A percentile compares a stretch with the other conserved stretches of the same genome.
These are phyloP conservation scores for Rapana venosa DNA, from an alignment of 2,888 invertebrate genomes.

Conservation along the genomic window DNA sequence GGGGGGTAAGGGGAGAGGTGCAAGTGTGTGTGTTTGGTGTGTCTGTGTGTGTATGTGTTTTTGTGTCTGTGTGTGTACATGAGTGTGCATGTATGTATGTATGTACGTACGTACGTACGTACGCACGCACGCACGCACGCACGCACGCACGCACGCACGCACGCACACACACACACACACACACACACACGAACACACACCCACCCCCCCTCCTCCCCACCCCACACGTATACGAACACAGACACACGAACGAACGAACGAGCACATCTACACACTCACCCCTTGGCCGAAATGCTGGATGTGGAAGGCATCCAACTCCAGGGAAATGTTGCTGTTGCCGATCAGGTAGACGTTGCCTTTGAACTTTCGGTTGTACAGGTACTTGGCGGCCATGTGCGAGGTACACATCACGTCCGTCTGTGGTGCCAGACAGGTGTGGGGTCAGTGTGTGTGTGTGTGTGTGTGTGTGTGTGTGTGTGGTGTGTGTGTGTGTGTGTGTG, in stretches of 20 bases:
- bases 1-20: background rate
- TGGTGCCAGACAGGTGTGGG: too few relatives aligned
- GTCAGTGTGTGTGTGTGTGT: too few relatives aligned
- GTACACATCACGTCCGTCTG: constrained; percentile 90
- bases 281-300: constrained; percentile 87
- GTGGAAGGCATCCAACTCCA: constrained; percentile 89
- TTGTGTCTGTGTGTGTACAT: background rate
- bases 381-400: constrained; percentile 88
- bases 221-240: too few relatives aligned
- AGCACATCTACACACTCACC: constrained; percentile 78
- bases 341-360: constrained; percentile 89
- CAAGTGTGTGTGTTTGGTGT: background rate
- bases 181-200: too few relatives aligned
- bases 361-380: constrained; percentile 86
- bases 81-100: background rate
- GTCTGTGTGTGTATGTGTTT: background rate
- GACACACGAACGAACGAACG: too few relatives aligned
- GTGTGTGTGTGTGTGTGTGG: too few relatives aligned
- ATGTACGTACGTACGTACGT: background rate
- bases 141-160: too few relatives aligned
- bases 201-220: too few relatives aligned
- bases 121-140: background rate
- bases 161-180: too few relatives aligned
- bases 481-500: too few relatives aligned
- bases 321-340: constrained; percentile 87